Evolutionary conservation across 2,113 vertebrate genomes (phyloP), one percentile per base, ranked within the genome.

Genomic region (Charadrius vociferus): DNA sequence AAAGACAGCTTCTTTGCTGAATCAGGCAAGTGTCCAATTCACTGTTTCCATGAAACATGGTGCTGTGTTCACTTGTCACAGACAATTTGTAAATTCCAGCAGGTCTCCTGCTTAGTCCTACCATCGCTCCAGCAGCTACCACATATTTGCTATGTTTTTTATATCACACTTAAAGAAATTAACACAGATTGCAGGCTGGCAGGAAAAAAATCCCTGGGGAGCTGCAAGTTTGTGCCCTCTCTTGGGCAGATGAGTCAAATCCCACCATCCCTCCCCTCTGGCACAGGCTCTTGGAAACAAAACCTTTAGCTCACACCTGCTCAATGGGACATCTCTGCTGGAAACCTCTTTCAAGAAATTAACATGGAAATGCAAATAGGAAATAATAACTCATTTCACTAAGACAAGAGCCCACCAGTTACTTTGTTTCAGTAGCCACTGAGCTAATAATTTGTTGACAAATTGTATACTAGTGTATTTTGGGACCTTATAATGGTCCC

Each of bases 21-120:
- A 84, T 79, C 95, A 70, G 75, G 84, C 90, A 78, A 94, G 81
- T 50, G 81, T 95, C 94, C 87, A 94, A 80, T 80, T 78, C 81
- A 37, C 68, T 95, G 61, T 58, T 90, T 92, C 86, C 71, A 13
- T 4, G 89, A 39, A 79, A n/a, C 22, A 21, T 81, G 65, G 67
- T 73, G 37, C 94, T 88, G 49, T 83, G 87, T 55, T 95, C 77
- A 90, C 79, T 94, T 97, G 97, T 96, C 96, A 86, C 37, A 86
- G 73, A 37, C 24, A 7, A 96, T 97, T 77, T 95, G 90, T 95
- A 89, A 94, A 81, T 91, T 75, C 88, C 37, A 74, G 10, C 66
- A 87, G 73, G 68, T 82, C 72, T 93, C n/a, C 78, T 63, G 61
- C 71, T 88, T 66, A 18, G 26, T 73, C 47, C 12, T 17, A 13